These are phyloP conservation scores for Melanostoma mellinum DNA, from an alignment of 2,888 invertebrate species.

Conservation along the genomic window DNA sequence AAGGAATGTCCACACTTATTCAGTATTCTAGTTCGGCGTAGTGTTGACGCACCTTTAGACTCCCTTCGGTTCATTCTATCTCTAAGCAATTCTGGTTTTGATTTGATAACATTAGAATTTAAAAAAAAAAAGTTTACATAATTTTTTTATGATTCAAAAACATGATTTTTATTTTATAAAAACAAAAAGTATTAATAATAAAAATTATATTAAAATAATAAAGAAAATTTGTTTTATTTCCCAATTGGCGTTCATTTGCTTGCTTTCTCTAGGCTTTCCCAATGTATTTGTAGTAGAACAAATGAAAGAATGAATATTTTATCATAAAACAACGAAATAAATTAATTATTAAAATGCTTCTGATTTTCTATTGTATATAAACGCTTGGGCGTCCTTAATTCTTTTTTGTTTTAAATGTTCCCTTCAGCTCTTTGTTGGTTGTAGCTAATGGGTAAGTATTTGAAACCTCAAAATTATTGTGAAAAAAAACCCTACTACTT, in stretches of 20 bases:
- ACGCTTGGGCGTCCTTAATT: too few relatives aligned
- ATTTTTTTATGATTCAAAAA: slow-evolving; percentile 13
- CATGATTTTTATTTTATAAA: slow-evolving; percentile 40
- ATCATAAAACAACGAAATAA: slow-evolving; percentile 57
- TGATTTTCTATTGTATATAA: too few relatives aligned
- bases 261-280: slow-evolving; percentile 1
- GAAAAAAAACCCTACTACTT: slow-evolving; percentile 11
- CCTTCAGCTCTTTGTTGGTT: too few relatives aligned
- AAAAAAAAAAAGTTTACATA: slow-evolving; percentile 6
- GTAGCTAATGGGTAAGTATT: too few relatives aligned
- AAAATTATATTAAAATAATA: slow-evolving; percentile 51
- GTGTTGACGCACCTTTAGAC: too few relatives aligned
- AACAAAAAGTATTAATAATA: slow-evolving; percentile 66
- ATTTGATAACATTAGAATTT: slow-evolving; percentile 28
- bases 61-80: not conserved
- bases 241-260: slow-evolving; percentile 43
- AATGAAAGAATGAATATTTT: slow-evolving; percentile 13
- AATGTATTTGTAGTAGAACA: not conserved
- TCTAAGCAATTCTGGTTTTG: slow-evolving; percentile 2
- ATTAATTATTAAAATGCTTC: not conserved
- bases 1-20: too few relatives aligned
- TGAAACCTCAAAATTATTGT: too few relatives aligned
- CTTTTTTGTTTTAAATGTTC: too few relatives aligned
- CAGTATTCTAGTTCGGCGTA: too few relatives aligned
- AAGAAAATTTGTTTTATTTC: slow-evolving; percentile 56